Conservation (phyloP, 92 coral and sea anemone species). For the Epizoanthus fatuus region DNA sequence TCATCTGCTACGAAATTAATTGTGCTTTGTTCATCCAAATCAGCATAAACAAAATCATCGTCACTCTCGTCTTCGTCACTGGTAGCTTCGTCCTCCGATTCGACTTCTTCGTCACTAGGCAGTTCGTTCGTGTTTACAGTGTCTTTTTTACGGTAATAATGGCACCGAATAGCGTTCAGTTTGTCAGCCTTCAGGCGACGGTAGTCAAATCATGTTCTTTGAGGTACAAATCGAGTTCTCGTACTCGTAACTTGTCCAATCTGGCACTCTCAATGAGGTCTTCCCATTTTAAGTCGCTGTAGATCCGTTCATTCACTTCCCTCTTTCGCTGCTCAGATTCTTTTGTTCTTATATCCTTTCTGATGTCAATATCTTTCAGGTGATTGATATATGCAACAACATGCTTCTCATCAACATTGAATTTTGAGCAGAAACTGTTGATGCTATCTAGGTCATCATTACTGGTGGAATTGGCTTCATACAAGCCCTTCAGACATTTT, state of each 20-base stretch:
- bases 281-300: too few species aligned
- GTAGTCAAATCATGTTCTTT: not conserved
- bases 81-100: not conserved
- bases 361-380: not conserved
- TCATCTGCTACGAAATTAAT: conserved; percentile 10
- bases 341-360: not conserved
- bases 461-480: too few species aligned
- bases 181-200: not conserved
- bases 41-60: not conserved
- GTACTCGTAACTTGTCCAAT: not conserved
- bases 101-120: too few species aligned
- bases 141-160: not conserved
- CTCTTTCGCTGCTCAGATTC: not conserved
- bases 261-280: not conserved
- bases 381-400: not conserved
- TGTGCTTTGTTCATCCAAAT: conserved; percentile 2
- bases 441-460: not conserved
- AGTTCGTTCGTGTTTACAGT: not conserved
- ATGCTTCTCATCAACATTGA: conserved; percentile 19
- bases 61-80: not conserved
- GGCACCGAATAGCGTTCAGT: not conserved
- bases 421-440: not conserved
- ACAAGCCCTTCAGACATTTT: conserved; percentile 36
- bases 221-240: not conserved
- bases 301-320: not conserved